Base-by-base conservation (phyloP, 2,888 invertebrate species). In the Caenorhabditis sp. region DNA sequence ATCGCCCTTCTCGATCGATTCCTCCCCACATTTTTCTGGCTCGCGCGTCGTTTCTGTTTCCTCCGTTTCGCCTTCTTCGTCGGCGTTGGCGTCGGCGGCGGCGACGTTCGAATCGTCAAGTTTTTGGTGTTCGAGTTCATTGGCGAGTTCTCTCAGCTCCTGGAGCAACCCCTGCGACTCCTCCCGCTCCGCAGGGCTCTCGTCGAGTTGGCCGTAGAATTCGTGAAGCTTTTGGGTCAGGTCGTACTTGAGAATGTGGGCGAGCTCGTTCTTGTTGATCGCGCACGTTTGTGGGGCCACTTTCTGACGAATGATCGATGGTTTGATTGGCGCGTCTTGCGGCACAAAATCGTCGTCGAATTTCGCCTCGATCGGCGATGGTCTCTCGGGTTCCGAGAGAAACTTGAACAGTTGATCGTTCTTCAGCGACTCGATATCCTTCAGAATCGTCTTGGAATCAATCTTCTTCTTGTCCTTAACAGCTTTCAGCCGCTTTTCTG, bases 221-320 rank as follows among this genome's bases (percentile, higher is more conserved):
- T 85, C 82, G 79, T 80, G 68, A n/a, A 82, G 61, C 26, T 82
- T 85, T 44, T 85, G 86, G 7, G 83, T 59, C 47, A 85, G 56
- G 64, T 88, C 88, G 85, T 79, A 74, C 63, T 87, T 87, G 10
- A 87, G 64, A 24, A 88, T 77, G 22, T 84, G 79, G 10, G 84
- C 81, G 22, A 86, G 80, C 61, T 88, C 88, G 63, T 82, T 82
- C 38, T 85, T 82, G 51, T 85, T 85, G 35, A 87, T 85, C 7
- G 88, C 88, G 69, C 88, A 88, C 24, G 86, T 87, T 38, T 87
- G 87, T 5, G 88, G 88, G 54, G 86, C 88, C 14, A 88, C 58
- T 58, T 88, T 88, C 26, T 85, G 61, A n/a, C 84, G 82, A 4
- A 87, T 19, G 7, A 72, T 38, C 19, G 79, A 86, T 10, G 87